Evolutionary conservation across 2,797 vertebrate genomes (phyloP), one percentile per base, ranked within the genome.

Genomic region (Argentina silus): DNA sequence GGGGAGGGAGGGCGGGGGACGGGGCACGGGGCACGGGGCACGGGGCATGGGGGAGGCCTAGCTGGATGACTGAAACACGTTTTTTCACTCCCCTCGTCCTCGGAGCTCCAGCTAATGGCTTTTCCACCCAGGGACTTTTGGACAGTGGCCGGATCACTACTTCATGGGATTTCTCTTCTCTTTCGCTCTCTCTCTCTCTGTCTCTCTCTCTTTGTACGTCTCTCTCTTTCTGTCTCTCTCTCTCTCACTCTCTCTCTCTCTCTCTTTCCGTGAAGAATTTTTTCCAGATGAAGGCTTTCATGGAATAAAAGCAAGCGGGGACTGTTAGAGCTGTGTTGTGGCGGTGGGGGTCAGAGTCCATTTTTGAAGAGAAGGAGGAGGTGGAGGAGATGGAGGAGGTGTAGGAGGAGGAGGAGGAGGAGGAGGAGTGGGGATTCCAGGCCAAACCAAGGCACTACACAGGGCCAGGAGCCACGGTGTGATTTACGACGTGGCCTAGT

Each of bases 251-350:
- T 43, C 19, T 83, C 48, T 44, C 43, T 64, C 59, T 80, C 74
- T 76, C 44, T 70, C 19, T 83, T 83, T 76, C 85, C 63, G 67
- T 89, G 82, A 88, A 85, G 78, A 82, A 77, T 86, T 86, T 90
- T 93, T 93, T 92, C 89, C 90, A 92, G 81, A 86, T 88, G 61
- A 86, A 90, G 42, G 66, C 78, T 86, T 89, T 85, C 73, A 88
- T 89, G 81, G 88, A 90, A 90, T 85, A 83, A 85, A 36, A 36
- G 27, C 27, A 36, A 73, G 14, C 69, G 45, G 75, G 78, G 80
- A 74, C 68, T 17, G 57, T 87, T 84, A 65, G 76, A 81, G 72
- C 27, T 84, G 74, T 74, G 77, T 63, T 8, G 55, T 19, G 63
- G 67, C 23, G 45, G 69, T 64, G 70, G 21, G n/a, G 73, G 72